These are phyloP conservation scores for Acanthopagrus latus DNA, from an alignment of 2,797 vertebrate species.

Conservation along the genomic window DNA sequence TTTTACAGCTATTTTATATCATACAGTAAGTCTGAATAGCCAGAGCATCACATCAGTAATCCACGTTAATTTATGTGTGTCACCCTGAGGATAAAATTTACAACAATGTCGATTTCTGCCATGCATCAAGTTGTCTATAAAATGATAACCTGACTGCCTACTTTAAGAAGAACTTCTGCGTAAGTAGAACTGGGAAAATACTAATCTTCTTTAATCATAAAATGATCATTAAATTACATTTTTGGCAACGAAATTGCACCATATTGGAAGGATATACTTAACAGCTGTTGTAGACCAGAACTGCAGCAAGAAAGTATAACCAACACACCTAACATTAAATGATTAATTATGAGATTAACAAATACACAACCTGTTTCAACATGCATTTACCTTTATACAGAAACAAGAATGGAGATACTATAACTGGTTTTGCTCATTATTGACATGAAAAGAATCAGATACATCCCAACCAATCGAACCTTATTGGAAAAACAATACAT, in stretches of 20 bases:
- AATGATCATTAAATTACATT: conserved; percentile 2
- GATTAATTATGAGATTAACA: conserved; percentile 17
- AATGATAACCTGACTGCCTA: not conserved
- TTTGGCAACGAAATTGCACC: conserved; percentile 18
- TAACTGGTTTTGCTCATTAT: not conserved
- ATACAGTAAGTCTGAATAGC: not conserved
- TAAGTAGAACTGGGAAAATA: conserved; percentile 4
- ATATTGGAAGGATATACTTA: conserved; percentile 28
- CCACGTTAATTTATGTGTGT: conserved; percentile 13
- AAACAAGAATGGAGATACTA: conserved; percentile 9
- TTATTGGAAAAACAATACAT: conserved; percentile 5
- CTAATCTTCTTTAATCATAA: not conserved
- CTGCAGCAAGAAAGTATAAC: conserved; percentile 4
- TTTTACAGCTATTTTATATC: not conserved
- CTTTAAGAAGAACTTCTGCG: not conserved
- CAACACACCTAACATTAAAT: not conserved
- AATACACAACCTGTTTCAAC: conserved; percentile 21
- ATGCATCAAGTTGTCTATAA: conserved; percentile 9
- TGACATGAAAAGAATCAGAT: conserved; percentile 5
- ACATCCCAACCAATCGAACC: conserved; percentile 2
- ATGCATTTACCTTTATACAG: conserved; percentile 10
- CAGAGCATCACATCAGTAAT: conserved; percentile 15
- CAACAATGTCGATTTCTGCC: not conserved
- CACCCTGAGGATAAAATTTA: conserved; percentile 15
- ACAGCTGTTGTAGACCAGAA: conserved; percentile 24